These are phyloP conservation scores for Brachyptera putata DNA, from an alignment of 2,888 invertebrate species.

Conservation along the genomic window DNA sequence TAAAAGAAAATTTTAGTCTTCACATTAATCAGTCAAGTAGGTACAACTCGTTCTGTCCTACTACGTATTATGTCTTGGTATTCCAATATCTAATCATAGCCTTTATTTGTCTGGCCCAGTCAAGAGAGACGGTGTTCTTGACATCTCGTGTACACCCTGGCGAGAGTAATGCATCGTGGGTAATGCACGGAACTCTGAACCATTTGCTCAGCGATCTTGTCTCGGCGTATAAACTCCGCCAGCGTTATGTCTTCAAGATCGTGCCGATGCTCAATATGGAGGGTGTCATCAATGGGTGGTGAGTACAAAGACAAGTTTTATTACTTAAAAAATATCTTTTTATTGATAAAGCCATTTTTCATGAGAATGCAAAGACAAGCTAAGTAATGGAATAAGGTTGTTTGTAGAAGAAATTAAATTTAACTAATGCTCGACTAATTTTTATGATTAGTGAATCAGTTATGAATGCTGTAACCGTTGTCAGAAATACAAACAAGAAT, in stretches of 20 bases:
- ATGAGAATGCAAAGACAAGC: too few species aligned
- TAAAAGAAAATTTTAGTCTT: too few species aligned
- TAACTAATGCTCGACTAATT: background rate
- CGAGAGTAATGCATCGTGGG: constrained; percentile 84
- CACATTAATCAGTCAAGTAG: too few species aligned
- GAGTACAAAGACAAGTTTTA: constrained; percentile 43
- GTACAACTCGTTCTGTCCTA: too few species aligned
- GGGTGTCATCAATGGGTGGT: constrained; percentile 84
- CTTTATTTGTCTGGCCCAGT: constrained; percentile 45
- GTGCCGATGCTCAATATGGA: constrained; percentile 87
- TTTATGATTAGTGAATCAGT: constrained; percentile 21
- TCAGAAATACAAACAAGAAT: too few species aligned
- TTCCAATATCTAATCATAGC: too few species aligned
- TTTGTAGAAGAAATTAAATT: too few species aligned
- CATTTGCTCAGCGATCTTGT: constrained; percentile 57
- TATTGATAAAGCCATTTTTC: background rate
- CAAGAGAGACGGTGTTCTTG: constrained; percentile 65
- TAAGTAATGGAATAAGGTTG: too few species aligned
- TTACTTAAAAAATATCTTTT: background rate
- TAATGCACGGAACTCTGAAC: constrained; percentile 75
- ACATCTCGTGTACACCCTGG: constrained; percentile 82
- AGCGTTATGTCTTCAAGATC: constrained; percentile 76
- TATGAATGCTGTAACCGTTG: constrained; percentile 23
- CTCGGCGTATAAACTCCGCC: constrained; percentile 57
- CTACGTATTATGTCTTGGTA: too few species aligned